Evolutionary conservation across 2,888 invertebrate genomes (phyloP).

Genomic region (Ephialtes manifestator): DNA sequence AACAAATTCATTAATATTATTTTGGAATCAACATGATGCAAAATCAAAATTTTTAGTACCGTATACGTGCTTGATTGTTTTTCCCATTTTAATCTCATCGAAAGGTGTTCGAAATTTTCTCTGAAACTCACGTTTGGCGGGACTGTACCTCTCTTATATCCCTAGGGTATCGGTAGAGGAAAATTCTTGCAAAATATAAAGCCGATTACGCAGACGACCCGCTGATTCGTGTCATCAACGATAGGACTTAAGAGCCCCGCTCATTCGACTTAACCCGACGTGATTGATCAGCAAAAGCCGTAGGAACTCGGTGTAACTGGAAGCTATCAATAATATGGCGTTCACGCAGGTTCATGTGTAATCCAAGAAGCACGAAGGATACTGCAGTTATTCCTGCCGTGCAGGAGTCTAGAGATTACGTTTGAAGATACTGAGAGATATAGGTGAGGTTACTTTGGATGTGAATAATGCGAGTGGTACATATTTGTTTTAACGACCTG

Average conservation of each 20-base stretch:
- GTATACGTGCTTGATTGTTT: too few species aligned
- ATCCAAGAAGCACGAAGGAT: conserved; percentile 47
- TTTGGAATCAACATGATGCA: too few species aligned
- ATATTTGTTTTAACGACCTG: conserved; percentile 51
- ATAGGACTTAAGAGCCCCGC: conserved; percentile 39
- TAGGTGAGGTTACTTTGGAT: conserved; percentile 36
- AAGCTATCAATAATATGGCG: conserved; percentile 55
- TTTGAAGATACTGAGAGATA: conserved; percentile 33
- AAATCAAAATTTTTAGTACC: too few species aligned
- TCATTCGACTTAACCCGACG: conserved; percentile 52
- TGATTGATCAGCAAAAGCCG: conserved; percentile 55
- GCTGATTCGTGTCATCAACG: conserved; percentile 46
- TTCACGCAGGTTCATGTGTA: conserved; percentile 43
- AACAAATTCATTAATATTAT: too few species aligned
- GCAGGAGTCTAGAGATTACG: conserved; percentile 37
- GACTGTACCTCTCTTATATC: too few species aligned
- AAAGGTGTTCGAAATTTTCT: too few species aligned
- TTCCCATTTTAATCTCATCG: too few species aligned
- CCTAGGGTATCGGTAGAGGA: too few species aligned
- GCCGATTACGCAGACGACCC: conserved; percentile 8
- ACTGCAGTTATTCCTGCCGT: not conserved
- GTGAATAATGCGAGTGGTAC: conserved; percentile 59
- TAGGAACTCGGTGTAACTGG: conserved; percentile 43
- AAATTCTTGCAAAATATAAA: not conserved
- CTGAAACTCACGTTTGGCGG: too few species aligned